Evolutionary conservation across 2,113 vertebrate species (phyloP).

Genomic region (Entelurus aequoreus): DNA sequence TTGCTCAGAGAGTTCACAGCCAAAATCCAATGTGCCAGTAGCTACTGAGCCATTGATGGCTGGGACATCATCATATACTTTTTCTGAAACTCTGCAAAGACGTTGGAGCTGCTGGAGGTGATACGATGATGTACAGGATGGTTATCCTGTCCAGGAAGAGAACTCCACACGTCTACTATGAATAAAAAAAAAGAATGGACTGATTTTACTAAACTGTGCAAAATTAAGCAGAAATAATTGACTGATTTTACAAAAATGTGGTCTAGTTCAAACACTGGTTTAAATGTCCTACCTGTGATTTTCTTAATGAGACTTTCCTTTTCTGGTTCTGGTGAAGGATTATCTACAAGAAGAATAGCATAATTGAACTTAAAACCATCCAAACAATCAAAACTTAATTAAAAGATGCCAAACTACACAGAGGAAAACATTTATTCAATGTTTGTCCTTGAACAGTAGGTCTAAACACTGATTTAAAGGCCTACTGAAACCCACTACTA

Average conservation of each 20-base stretch:
- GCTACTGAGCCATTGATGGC: background rate
- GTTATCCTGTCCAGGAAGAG: background rate
- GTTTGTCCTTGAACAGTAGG: too few relatives aligned
- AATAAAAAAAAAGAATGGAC: background rate
- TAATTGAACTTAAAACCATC: background rate
- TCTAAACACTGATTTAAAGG: too few relatives aligned
- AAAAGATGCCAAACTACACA: too few relatives aligned
- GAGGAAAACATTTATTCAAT: too few relatives aligned
- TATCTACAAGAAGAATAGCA: background rate
- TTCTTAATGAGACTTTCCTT: background rate
- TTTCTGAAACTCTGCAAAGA: constrained; percentile 56
- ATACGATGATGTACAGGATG: background rate
- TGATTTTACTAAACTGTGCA: too few relatives aligned
- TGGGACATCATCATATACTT: constrained; percentile 41
- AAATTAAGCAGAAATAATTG: background rate
- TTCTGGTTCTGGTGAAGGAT: background rate
- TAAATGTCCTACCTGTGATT: background rate
- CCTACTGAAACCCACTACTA: too few relatives aligned
- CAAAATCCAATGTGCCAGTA: too few relatives aligned
- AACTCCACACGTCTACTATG: background rate
- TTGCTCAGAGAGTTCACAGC: background rate
- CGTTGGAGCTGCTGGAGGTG: background rate
- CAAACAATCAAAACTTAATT: too few relatives aligned
- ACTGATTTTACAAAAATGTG: too few relatives aligned
- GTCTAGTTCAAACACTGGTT: too few relatives aligned